phyloP scores from a whole-genome alignment of 2,888 invertebrate species.

The Petrolisthes cinctipes region DNA sequence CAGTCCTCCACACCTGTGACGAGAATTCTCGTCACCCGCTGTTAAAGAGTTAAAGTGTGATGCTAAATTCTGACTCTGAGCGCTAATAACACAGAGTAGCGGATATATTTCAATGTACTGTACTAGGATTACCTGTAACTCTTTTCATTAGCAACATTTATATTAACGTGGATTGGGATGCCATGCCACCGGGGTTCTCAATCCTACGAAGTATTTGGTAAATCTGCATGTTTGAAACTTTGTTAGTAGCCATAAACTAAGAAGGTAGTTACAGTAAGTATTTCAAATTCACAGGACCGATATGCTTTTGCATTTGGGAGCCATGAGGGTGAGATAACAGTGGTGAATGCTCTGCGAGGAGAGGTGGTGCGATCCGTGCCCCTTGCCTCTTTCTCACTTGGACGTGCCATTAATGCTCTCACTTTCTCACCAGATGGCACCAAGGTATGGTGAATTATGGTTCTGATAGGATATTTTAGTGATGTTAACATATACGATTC shows the following conservation, averaged over 20 bases:
- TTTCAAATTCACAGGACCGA: constrained; percentile 34
- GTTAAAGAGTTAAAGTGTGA: too few species aligned
- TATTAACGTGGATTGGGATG: too few species aligned
- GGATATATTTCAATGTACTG: too few species aligned
- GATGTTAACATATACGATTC: too few species aligned
- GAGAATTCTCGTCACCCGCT: too few species aligned
- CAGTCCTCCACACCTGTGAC: too few species aligned
- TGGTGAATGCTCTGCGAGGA: constrained; percentile 50
- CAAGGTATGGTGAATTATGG: constrained; percentile 21
- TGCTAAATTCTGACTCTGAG: too few species aligned
- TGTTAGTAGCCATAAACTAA: neutral
- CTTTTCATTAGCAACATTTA: too few species aligned
- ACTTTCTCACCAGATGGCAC: constrained; percentile 52
- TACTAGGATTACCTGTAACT: too few species aligned
- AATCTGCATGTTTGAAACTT: neutral
- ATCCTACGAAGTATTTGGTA: neutral
- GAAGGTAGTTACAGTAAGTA: neutral
- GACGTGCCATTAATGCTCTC: constrained; percentile 44
- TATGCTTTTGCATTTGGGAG: constrained; percentile 54
- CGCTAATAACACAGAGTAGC: too few species aligned
- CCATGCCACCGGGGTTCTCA: too few species aligned
- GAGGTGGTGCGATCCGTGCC: constrained; percentile 46
- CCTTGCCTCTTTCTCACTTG: constrained; percentile 34
- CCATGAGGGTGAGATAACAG: constrained; percentile 48
- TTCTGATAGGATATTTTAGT: too few species aligned